phyloP scores from a whole-genome alignment of 2,888 invertebrate species.

The Pammene aurita region DNA sequence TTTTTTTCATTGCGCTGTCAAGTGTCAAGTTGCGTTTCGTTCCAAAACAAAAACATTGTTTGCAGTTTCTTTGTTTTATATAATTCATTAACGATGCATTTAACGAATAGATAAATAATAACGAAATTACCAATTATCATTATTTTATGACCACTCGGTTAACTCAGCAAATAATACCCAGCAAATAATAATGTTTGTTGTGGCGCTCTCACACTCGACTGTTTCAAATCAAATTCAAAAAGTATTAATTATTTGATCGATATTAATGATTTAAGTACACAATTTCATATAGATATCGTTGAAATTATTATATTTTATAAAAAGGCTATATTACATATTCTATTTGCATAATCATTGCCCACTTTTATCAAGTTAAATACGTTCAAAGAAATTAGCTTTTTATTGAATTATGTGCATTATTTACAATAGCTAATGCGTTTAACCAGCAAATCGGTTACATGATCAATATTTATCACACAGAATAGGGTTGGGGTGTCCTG shows the following conservation, averaged over 20 bases:
- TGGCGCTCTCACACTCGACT: too few species aligned
- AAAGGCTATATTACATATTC: too few species aligned
- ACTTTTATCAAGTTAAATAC: constrained; percentile 16
- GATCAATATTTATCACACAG: constrained; percentile 52
- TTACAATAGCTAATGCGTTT: constrained; percentile 48
- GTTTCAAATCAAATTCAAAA: too few species aligned
- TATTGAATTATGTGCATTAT: constrained; percentile 43
- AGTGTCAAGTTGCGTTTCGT: constrained; percentile 43
- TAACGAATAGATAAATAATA: too few species aligned
- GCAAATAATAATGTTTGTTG: too few species aligned
- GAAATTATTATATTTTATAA: too few species aligned
- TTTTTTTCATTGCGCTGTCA: constrained; percentile 43
- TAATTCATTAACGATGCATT: not conserved
- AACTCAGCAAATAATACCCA: too few species aligned
- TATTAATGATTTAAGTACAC: too few species aligned
- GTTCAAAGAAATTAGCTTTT: constrained; percentile 30
- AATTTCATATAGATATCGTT: too few species aligned
- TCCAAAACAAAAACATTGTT: constrained; percentile 39
- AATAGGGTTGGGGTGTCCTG: constrained; percentile 46
- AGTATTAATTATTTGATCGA: too few species aligned
- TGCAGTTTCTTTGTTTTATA: not conserved
- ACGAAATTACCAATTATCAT: too few species aligned
- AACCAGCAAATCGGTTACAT: constrained; percentile 47
- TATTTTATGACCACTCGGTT: too few species aligned
- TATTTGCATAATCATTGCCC: constrained; percentile 17